Evolutionary conservation across 2,113 vertebrate species (phyloP).

Genomic region (Romanogobio albipinnatus): DNA sequence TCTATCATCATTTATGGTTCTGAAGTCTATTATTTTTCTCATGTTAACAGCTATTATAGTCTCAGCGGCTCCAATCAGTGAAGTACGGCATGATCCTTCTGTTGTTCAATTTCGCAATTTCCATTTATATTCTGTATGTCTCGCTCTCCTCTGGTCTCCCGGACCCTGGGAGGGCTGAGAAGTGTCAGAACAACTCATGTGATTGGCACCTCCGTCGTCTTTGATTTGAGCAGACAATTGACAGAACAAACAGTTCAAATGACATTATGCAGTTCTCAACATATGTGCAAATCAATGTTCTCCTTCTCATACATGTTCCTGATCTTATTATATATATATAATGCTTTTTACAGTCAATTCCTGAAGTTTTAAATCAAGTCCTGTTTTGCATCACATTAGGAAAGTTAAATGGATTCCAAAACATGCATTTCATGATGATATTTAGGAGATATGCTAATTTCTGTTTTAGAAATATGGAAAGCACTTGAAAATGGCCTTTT

Average conservation of each 20-base stretch:
- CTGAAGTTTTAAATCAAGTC: neutral
- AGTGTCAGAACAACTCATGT: slow-evolving; percentile 1
- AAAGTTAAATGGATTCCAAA: neutral
- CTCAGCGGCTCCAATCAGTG: neutral
- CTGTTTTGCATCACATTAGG: neutral
- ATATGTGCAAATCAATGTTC: neutral
- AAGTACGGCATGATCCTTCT: neutral
- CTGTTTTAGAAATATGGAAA: neutral
- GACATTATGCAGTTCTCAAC: neutral
- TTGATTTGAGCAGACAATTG: neutral
- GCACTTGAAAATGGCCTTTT: neutral
- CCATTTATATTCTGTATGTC: neutral
- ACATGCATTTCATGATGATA: neutral
- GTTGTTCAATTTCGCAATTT: slow-evolving; percentile 1
- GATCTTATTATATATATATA: neutral
- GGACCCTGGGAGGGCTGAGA: neutral
- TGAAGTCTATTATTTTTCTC: neutral
- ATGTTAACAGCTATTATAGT: neutral
- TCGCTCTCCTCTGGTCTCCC: neutral
- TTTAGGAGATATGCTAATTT: neutral
- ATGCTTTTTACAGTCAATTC: neutral
- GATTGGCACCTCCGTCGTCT: slow-evolving; percentile 3
- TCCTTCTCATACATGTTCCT: neutral
- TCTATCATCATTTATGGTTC: neutral
- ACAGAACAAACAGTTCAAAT: slow-evolving; percentile 9